Evolutionary conservation across 2,888 invertebrate genomes (phyloP).

Genomic region (Hyles lineata): DNA sequence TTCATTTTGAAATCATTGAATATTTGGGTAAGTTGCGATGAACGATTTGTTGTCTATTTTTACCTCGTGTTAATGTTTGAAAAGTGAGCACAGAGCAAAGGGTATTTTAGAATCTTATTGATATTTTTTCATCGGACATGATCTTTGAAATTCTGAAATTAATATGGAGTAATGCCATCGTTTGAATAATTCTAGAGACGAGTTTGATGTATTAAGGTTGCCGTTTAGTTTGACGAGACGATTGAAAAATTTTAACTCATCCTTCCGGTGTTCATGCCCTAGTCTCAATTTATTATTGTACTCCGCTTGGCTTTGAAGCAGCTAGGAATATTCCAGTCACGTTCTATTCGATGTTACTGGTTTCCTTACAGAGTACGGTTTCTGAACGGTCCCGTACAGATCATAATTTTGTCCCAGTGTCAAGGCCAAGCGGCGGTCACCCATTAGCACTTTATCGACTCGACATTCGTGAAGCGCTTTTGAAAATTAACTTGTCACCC

Average conservation of each 20-base stretch:
- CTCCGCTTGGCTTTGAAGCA: not conserved
- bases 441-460: not conserved
- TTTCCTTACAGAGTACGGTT: not conserved
- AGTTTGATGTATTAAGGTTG: not conserved
- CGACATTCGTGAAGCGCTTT: slow-evolving; percentile 15
- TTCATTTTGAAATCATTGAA: not conserved
- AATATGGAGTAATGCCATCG: too few species aligned
- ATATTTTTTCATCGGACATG: not conserved
- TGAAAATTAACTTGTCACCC: slow-evolving; percentile 33
- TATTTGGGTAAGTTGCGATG: not conserved
- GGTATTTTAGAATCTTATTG: slow-evolving; percentile 3
- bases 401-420: not conserved
- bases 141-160: not conserved
- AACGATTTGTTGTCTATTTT: slow-evolving; percentile 1
- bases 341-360: not conserved
- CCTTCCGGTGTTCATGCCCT: slow-evolving; percentile 16
- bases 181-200: not conserved
- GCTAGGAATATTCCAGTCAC: not conserved
- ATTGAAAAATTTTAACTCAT: not conserved
- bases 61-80: slow-evolving; percentile 1
- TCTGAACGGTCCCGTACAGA: not conserved
- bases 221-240: not conserved
- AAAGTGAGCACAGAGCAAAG: not conserved
- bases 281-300: slow-evolving; percentile 10
- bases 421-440: slow-evolving; percentile 13